phyloP scores from a whole-genome alignment of 1,140 invertebrate species.

The Drosophila pandora region DNA sequence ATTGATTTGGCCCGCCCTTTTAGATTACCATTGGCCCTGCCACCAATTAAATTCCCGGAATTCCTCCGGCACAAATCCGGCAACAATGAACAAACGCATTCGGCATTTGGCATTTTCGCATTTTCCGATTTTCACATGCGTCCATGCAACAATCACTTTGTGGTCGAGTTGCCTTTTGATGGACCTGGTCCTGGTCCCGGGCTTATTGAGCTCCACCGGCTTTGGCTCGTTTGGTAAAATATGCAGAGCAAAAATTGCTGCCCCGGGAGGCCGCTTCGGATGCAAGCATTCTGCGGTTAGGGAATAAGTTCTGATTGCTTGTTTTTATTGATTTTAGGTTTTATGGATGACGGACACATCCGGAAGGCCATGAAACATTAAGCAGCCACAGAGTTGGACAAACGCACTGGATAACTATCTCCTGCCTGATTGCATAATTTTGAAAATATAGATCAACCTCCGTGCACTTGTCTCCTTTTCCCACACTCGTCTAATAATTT shows the following conservation, averaged over 20 bases:
- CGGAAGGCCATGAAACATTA: no score
- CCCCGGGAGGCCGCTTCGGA: conserved; percentile 4
- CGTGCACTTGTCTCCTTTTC: conserved; percentile 12
- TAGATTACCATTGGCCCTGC: neutral
- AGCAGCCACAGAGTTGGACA: no score
- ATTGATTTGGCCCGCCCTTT: conserved; percentile 35
- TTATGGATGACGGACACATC: no score
- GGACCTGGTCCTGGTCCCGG: conserved; percentile 19
- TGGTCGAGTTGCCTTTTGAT: conserved; percentile 26
- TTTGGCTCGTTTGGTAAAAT: conserved; percentile 33
- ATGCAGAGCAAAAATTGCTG: conserved; percentile 47
- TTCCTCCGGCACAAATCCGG: conserved; percentile 7
- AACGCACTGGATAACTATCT: no score
- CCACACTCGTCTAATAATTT: conserved; percentile 21
- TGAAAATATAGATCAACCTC: neutral
- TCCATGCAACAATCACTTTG: conserved; percentile 52
- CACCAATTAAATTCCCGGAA: conserved; percentile 44
- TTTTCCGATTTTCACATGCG: conserved; percentile 45
- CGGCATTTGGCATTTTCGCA: conserved; percentile 41
- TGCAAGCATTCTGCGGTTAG: conserved; percentile 23
- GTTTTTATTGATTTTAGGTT: conserved; percentile 19
- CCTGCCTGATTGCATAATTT: neutral
- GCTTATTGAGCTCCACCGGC: conserved; percentile 5
- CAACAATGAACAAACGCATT: conserved; percentile 36
- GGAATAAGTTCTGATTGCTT: conserved; percentile 23